Evolutionary conservation across 1,140 invertebrate genomes (phyloP).

Genomic region (Drosophila nebulosa): DNA sequence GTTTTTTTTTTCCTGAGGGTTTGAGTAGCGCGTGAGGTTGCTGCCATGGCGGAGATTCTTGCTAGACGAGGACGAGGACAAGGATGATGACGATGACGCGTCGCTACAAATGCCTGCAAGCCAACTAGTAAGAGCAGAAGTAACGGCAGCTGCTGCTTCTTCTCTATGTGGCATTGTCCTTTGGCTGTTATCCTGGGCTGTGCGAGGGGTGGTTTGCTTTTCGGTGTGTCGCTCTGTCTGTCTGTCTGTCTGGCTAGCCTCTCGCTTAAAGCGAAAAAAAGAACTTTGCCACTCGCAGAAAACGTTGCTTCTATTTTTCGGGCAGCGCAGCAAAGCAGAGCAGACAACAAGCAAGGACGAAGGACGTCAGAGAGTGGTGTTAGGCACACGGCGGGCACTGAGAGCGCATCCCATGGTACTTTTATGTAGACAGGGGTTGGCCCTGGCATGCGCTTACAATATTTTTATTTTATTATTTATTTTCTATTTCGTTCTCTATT

Average conservation of each 20-base stretch:
- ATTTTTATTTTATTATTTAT: conserved; percentile 70
- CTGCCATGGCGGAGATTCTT: conserved; percentile 48
- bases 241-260: conserved; percentile 57
- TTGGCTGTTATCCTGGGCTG: conserved; percentile 34
- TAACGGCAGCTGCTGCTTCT: conserved; percentile 32
- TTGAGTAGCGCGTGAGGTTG: conserved; percentile 55
- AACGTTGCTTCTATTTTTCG: conserved; percentile 59
- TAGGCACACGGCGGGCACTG: not conserved
- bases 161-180: conserved; percentile 67
- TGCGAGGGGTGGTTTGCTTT: conserved; percentile 66
- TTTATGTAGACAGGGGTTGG: conserved; percentile 54
- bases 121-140: conserved; percentile 57
- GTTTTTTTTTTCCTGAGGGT: conserved; percentile 21
- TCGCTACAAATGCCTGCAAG: conserved; percentile 60
- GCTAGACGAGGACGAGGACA: conserved; percentile 73
- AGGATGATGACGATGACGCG: conserved; percentile 16
- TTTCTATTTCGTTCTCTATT: conserved; percentile 72
- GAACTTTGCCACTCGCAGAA: conserved; percentile 58
- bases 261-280: conserved; percentile 64
- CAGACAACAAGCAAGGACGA: conserved; percentile 5
- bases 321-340: conserved; percentile 32
- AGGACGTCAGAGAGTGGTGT: too few relatives aligned
- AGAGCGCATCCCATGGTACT: conserved; percentile 5
- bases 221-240: too few relatives aligned
- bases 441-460: conserved; percentile 51